Evolutionary conservation across 2,888 invertebrate species (phyloP).

Genomic region (Apotomis turbidana): DNA sequence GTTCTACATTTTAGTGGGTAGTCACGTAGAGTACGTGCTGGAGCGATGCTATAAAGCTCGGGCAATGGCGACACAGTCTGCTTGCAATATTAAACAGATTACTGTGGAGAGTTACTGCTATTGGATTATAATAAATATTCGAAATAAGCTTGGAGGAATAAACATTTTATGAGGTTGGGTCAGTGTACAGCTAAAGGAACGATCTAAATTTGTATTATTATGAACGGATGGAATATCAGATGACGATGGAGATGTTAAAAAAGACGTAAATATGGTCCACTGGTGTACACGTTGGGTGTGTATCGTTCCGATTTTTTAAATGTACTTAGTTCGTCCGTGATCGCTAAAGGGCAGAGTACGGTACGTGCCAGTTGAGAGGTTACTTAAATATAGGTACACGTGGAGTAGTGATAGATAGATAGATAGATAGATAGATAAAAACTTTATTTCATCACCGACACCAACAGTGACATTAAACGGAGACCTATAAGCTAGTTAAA

Average conservation of each 20-base stretch:
- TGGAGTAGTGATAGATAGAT: no score
- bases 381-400: no score
- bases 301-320: no score
- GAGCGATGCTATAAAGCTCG: slow-evolving; percentile 22
- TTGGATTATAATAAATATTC: slow-evolving; percentile 25
- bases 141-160: slow-evolving; percentile 17
- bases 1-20: slow-evolving; percentile 5
- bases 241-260: not conserved
- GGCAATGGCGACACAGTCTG: slow-evolving; percentile 20
- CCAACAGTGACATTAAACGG: no score
- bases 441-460: no score
- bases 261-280: not conserved
- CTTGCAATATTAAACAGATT: slow-evolving; percentile 33
- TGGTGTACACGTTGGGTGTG: no score
- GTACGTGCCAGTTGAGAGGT: no score
- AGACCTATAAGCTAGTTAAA: no score
- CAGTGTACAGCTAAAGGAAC: not conserved
- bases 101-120: slow-evolving; percentile 28
- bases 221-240: not conserved
- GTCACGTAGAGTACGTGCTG: slow-evolving; percentile 21
- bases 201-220: not conserved
- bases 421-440: no score
- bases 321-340: no score
- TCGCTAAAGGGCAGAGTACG: no score
- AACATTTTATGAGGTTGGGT: slow-evolving; percentile 12